These are phyloP conservation scores for Charadrius vociferus DNA, from an alignment of 2,113 vertebrate genomes.

Conservation along the genomic window DNA sequence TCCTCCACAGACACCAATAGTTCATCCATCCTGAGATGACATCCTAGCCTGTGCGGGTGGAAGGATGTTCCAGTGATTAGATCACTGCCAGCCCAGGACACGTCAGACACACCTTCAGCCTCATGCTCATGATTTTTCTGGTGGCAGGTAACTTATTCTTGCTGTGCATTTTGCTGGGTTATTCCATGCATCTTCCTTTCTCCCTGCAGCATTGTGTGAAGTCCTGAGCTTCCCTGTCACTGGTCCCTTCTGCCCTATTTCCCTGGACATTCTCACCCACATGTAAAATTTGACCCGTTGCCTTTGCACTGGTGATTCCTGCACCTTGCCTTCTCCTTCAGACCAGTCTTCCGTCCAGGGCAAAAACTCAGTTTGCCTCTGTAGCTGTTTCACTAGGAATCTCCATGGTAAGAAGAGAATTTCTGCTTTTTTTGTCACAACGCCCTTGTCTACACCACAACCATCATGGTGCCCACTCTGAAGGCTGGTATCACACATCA, in stretches of 20 bases:
- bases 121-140: neutral
- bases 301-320: neutral
- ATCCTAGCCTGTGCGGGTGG: neutral
- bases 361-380: neutral
- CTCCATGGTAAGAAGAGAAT: neutral
- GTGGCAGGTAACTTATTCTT: neutral
- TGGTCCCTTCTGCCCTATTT: neutral
- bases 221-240: neutral
- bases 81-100: neutral
- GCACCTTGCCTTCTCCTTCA: neutral
- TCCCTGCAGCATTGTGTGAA: neutral
- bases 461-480: neutral
- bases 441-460: neutral
- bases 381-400: neutral
- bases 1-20: neutral
- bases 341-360: neutral
- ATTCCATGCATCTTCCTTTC: neutral
- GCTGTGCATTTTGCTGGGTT: neutral
- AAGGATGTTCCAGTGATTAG: neutral
- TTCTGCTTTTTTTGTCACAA: neutral
- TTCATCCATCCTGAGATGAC: neutral
- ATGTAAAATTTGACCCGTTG: neutral
- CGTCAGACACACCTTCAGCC: neutral
- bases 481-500: neutral
- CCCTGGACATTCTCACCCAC: accelerated